Conservation (phyloP, 2,888 invertebrate species). For the Callyntrura guangdongensis region DNA sequence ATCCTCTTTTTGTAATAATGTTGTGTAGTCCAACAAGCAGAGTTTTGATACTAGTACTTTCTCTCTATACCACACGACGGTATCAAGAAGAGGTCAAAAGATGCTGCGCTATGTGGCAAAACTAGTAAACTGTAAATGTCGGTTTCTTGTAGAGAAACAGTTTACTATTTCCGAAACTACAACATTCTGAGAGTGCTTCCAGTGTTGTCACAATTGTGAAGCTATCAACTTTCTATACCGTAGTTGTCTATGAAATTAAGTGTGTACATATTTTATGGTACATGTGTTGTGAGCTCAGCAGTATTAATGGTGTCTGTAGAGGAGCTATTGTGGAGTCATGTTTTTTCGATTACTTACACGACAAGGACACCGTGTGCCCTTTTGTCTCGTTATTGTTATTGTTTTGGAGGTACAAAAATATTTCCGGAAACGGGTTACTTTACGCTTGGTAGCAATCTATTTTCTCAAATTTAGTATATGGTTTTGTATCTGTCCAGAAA, state of each 20-base stretch:
- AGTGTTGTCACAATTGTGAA: conserved; percentile 35
- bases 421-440: not conserved
- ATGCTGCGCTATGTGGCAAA: not conserved
- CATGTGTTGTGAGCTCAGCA: not conserved
- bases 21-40: conserved; percentile 43
- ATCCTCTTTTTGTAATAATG: conserved; percentile 72
- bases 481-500: not conserved
- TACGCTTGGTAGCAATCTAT: not conserved
- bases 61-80: not conserved
- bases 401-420: not conserved
- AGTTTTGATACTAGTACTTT: not conserved
- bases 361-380: conserved; percentile 47
- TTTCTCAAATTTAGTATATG: not conserved
- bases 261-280: conserved; percentile 17
- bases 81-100: not conserved
- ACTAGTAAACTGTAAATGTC: not conserved
- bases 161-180: conserved; percentile 54
- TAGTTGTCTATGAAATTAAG: not conserved
- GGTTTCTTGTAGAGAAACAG: conserved; percentile 47
- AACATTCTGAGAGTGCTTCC: not conserved
- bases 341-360: conserved; percentile 56
- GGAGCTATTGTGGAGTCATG: conserved; percentile 38
- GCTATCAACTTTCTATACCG: conserved; percentile 35
- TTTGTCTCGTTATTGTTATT: conserved; percentile 12
- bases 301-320: conserved; percentile 37